Base-by-base conservation (phyloP, 2,113 vertebrate species). In the Paracyprichromis sp. region DNA sequence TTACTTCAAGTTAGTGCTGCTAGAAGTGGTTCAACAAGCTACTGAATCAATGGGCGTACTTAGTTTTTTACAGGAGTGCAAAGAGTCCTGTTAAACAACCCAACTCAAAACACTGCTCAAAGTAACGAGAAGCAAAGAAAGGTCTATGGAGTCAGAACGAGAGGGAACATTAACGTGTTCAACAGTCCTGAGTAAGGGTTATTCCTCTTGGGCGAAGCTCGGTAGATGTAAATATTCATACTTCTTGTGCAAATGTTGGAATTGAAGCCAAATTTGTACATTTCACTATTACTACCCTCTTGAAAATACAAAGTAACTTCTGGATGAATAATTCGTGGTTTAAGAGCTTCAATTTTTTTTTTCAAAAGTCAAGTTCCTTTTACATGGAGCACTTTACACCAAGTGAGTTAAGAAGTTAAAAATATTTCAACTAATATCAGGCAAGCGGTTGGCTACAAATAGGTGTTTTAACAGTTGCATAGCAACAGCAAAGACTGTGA, bases 381-480 rank as follows among this genome's bases (percentile, higher is more conserved):
- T 26, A 56, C 24, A 80, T 21, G 53, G 81, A 56, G 24, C 76
- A 63, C 63, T 84, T 66, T 78, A n/a, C 3, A 14, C 36, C 71
- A 83, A 76, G 52, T 78, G 76, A 83, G 38, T 83, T 83, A 63
- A 34, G 14, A 83, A 29, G 76, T 83, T 82, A 78, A 52, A 78
- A 78, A 52, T 82, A 83, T 87, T 66, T 82, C 13, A 19, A 16
- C 38, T 53, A 80, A 69, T 76, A 85, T 56, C 80, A 84, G 82
- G 61, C 36, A 17, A 36, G 69, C 4, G 19, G 56, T 53, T 59
- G 73, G 80, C 63, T 83, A 82, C 45, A 59, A 52, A 81, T 40
- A 71, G 83, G 78, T 84, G 83, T 90, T 84, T 86, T 52, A 88
- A 83, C 57, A 36, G 90, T 91, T 93, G 92, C 92, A 80, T 93